Base-by-base conservation (phyloP, 1,140 invertebrate genomes). In the Ceratina japonica region DNA sequence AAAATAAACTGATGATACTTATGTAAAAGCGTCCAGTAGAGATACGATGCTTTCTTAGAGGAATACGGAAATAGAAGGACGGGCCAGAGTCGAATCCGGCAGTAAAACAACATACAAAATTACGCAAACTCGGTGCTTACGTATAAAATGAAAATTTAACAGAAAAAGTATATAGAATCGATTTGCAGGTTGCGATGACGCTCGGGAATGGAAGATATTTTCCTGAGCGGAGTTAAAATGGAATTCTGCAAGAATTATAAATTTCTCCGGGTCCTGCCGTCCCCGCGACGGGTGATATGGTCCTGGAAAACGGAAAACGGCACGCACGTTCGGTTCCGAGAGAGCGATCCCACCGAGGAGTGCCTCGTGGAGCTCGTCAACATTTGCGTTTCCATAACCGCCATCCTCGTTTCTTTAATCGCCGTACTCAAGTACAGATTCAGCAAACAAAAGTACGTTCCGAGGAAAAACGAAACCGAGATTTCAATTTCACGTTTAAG, bases 321-420 rank as follows among this genome's bases (percentile, higher is more conserved):
- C 5, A 89, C 86, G 0, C 63, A 62, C 13, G 63, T 87, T 27
- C 79, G 64, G 15, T 80, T 87, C 27, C 80, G 63, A 3, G 80
- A 79, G 18, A 86, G 78, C 20, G 49, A 84, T 18, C 54, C 80
- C 8, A 73, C 22, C 24, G 75, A 79, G 51, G 83, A 89, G 15
- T 90, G 89, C 71, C 63, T 83, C 24, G 70, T 89, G 16, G 89
- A 90, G 69, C 20, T 89, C 1, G 75, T 79, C 0, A 88, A 90
- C 62, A 20, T 90, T 18, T 69, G 31, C 12, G 66, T 88, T 10
- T 77, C 80, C 1, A 12, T 68, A 12, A n/a, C 88, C 15, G 75
- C 84, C 3, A 62, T 80, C 4, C n/a, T 90, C 8, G 58, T 85
- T 18, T 56, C 80, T 7, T 8, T 77, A 10, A 56, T 81, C 52